Base-by-base conservation (phyloP, 2,797 vertebrate species). In the Luscinia luscinia region DNA sequence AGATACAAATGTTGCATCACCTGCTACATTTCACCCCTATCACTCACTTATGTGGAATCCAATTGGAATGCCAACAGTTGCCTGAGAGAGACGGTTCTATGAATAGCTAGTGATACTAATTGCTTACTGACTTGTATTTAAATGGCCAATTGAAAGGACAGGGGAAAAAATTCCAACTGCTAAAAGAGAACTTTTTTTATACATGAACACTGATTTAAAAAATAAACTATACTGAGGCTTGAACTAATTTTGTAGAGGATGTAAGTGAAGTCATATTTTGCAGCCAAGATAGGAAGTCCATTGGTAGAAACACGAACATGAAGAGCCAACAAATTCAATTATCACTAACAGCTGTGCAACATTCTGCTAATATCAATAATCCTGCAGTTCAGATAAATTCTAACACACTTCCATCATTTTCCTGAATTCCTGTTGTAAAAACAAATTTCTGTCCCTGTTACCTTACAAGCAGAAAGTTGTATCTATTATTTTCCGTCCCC, bases 321-420 rank as follows among this genome's bases (percentile, higher is more conserved):
- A 84, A 78, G 27, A 84, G 59, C 66, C 70, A 81, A 49, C 32
- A 91, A 78, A 93, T 83, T 66, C 57, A 90, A 36, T 93, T 94
- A 85, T 58, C 40, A 36, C 49, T 62, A 91, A 52, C 85, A 90
- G 63, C 75, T 93, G 73, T 68, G 55, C 49, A 93, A 79, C 36
- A 18, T 74, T 94, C n/a, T 76, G 26, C 59, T 91, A 73, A 54
- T 82, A 73, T 72, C 75, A 76, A 46, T 84, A 91, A 82, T 75
- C 55, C 59, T 41, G 66, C 54, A 76, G 49, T 72, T 70, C 69
- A 91, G 70, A 45, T 73, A 26, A 94, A 87, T 57, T 83, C 38
- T 86, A 58, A 32, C 34, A 89, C 16, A 26, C 15, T 84, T 82
- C 67, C 24, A 85, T 80, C 41, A 90, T 72, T 58, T 66, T 67